Percentiles rank a stretch among this genome's conserved stretches.
These are phyloP conservation scores for Cephalopachus bancanus DNA, from an alignment of 2,797 vertebrate species.

Conservation along the genomic window DNA sequence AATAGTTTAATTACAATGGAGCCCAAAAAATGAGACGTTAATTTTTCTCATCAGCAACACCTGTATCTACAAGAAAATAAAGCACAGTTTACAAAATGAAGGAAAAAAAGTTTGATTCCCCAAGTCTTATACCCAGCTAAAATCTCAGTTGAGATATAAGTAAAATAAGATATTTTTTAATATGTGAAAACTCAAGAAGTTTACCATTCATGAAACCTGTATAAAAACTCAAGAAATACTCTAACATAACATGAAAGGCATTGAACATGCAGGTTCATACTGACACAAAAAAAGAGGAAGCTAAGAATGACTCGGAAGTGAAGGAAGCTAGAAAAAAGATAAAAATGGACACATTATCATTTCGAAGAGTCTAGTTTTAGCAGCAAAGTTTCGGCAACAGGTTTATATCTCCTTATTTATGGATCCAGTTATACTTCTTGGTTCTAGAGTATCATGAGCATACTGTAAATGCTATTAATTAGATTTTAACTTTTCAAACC, in stretches of 20 bases:
- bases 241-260: background rate
- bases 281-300: background rate
- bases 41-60: background rate
- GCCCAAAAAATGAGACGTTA: background rate
- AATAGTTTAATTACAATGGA: background rate
- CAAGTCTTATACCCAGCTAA: background rate
- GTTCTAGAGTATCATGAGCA: background rate
- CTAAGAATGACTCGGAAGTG: background rate
- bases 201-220: background rate
- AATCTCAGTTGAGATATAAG: background rate
- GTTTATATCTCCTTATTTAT: background rate
- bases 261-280: background rate
- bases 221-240: background rate
- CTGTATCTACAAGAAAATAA: background rate
- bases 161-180: slow-evolving; percentile 22
- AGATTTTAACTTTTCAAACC: background rate
- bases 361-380: background rate
- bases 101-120: background rate
- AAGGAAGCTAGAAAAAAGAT: background rate
- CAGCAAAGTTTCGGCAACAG: background rate
- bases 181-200: background rate
- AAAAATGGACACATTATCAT: background rate
- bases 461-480: background rate
- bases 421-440: background rate
- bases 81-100: background rate